These are phyloP conservation scores for Styela clava DNA, from an alignment of 23 tunicate genomes.

Conservation along the genomic window DNA sequence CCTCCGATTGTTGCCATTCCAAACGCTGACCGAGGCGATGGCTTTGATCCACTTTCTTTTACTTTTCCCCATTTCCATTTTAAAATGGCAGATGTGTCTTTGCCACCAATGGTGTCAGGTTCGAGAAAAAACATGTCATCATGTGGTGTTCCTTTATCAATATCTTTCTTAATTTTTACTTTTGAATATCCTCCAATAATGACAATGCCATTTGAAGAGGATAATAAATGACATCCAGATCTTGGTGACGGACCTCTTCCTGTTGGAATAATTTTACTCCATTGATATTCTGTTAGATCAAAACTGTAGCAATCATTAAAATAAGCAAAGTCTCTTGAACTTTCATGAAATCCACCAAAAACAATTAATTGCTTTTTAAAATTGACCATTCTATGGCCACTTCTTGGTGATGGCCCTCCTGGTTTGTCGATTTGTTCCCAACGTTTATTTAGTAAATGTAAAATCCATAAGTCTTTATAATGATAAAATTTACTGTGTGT, in stretches of 20 bases:
- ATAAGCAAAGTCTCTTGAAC: constrained; percentile 55
- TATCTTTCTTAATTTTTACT: constrained; percentile 62
- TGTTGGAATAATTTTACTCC: constrained; percentile 61
- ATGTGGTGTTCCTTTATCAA: constrained; percentile 87
- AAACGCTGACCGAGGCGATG: constrained; percentile 74
- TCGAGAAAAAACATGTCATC: constrained; percentile 65
- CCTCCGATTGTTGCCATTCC: constrained; percentile 55
- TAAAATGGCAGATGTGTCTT: background rate
- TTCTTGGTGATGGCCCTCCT: constrained; percentile 81
- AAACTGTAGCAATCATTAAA: constrained; percentile 79
- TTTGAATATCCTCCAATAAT: constrained; percentile 87
- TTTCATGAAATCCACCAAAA: constrained; percentile 94
- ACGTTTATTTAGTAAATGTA: constrained; percentile 49
- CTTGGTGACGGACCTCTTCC: constrained; percentile 79
- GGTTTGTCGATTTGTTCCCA: constrained; percentile 77
- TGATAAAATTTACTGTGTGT: constrained; percentile 76
- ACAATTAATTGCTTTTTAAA: constrained; percentile 66
- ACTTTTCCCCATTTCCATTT: constrained; percentile 80
- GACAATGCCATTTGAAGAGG: constrained; percentile 58
- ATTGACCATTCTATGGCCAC: constrained; percentile 84
- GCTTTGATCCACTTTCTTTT: constrained; percentile 78
- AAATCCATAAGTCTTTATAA: constrained; percentile 81
- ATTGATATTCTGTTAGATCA: constrained; percentile 46
- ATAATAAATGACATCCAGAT: constrained; percentile 76
- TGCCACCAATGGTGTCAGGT: constrained; percentile 20